phyloP scores from a whole-genome alignment of 2,113 vertebrate species.

The Leptocoma aspasia region DNA sequence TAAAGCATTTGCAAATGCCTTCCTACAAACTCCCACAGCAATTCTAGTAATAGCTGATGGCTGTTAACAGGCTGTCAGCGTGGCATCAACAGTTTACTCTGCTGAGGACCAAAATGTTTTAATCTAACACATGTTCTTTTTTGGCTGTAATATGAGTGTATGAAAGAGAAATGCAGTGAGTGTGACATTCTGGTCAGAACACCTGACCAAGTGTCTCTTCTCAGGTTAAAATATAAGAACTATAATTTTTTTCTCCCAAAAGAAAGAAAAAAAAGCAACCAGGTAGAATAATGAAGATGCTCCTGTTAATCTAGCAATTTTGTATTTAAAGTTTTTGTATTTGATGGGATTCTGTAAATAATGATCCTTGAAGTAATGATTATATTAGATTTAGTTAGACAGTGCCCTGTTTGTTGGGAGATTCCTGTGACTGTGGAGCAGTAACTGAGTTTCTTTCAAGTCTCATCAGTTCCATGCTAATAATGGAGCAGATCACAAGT shows the following conservation, averaged over 20 bases:
- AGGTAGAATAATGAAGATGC: not conserved
- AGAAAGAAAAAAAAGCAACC: not conserved
- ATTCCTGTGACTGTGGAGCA: not conserved
- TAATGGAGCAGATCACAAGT: not conserved
- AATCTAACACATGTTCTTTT: not conserved
- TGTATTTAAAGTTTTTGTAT: not conserved
- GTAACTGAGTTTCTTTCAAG: not conserved
- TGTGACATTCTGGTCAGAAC: not conserved
- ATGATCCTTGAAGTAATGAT: not conserved
- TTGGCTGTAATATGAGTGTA: not conserved
- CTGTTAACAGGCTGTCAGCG: not conserved
- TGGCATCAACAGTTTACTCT: not conserved
- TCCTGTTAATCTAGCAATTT: not conserved
- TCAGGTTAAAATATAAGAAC: not conserved
- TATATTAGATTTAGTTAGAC: not conserved
- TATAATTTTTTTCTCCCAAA: not conserved
- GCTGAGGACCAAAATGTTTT: slow-evolving; percentile 10
- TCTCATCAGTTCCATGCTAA: not conserved
- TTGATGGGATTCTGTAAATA: not conserved
- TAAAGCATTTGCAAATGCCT: not conserved
- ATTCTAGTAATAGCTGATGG: not conserved
- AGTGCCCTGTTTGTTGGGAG: not conserved
- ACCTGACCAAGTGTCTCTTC: not conserved
- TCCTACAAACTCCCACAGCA: not conserved
- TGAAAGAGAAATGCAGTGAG: not conserved